Conservation (phyloP, 2,797 vertebrate genomes). For the Notamacropus eugenii region DNA sequence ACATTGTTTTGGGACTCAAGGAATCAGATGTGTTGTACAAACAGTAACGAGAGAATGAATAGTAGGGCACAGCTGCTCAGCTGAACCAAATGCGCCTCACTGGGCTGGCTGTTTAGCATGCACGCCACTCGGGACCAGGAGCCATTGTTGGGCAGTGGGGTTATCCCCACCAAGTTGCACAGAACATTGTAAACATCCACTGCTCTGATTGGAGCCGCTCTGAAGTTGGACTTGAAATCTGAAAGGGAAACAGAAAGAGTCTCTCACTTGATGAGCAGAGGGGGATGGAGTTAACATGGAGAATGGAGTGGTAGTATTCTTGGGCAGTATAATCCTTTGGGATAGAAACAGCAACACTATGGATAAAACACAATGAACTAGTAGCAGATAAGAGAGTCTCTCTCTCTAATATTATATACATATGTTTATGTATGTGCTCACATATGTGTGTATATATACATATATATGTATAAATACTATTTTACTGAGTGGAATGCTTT, state of each 20-base stretch:
- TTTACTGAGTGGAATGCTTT: neutral
- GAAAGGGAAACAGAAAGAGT: slow-evolving; percentile 64
- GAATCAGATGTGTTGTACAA: slow-evolving; percentile 49
- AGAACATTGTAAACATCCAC: slow-evolving; percentile 97
- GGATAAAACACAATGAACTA: neutral
- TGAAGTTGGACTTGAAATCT: slow-evolving; percentile 93
- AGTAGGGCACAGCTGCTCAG: slow-evolving; percentile 69
- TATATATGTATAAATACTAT: neutral
- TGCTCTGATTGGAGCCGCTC: slow-evolving; percentile 88
- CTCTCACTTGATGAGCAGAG: fast-evolving
- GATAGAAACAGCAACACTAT: neutral
- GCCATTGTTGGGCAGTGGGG: slow-evolving; percentile 94
- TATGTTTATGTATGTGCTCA: too few species aligned
- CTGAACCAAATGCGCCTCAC: fast-evolving
- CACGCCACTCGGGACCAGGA: slow-evolving; percentile 94
- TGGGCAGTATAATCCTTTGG: neutral
- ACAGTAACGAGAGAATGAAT: slow-evolving; percentile 78
- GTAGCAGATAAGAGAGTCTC: neutral
- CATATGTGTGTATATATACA: too few species aligned
- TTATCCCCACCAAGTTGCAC: slow-evolving; percentile 89
- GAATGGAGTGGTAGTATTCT: neutral
- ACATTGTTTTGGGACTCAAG: slow-evolving; percentile 59
- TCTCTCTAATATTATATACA: too few species aligned
- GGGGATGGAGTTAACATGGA: neutral
- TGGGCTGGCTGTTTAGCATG: slow-evolving; percentile 84